A percentile compares a stretch with the other conserved stretches of the same genome.
Conservation (phyloP, 2,888 invertebrate genomes). For the Scrobipalpa costella region DNA sequence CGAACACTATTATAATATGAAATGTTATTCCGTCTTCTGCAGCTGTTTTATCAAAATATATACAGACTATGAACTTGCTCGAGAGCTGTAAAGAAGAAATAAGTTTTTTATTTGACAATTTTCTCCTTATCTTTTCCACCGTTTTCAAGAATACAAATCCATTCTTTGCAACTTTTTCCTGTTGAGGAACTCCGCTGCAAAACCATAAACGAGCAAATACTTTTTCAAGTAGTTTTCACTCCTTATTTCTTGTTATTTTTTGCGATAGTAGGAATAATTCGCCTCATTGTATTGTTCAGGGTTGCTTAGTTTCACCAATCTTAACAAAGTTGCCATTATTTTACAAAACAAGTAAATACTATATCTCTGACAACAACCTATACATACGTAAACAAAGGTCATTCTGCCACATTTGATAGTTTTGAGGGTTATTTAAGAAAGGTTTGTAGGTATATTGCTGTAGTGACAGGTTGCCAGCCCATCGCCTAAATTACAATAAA, state of each 20-base stretch:
- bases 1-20: too few species aligned
- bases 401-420: too few species aligned
- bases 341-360: not conserved
- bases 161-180: constrained; percentile 19
- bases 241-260: constrained; percentile 19
- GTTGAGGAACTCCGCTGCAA: constrained; percentile 18
- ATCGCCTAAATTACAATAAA: too few species aligned
- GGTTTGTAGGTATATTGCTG: too few species aligned
- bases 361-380: not conserved
- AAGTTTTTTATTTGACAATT: not conserved
- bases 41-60: too few species aligned
- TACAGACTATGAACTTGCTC: not conserved
- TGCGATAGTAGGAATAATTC: constrained; percentile 35
- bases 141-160: constrained; percentile 19
- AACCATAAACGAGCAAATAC: constrained; percentile 26
- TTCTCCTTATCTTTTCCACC: not conserved
- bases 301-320: not conserved
- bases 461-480: too few species aligned
- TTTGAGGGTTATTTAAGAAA: too few species aligned
- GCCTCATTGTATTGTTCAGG: constrained; percentile 31
- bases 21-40: too few species aligned
- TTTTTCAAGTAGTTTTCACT: constrained; percentile 25
- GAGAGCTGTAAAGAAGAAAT: not conserved
- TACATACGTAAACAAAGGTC: not conserved
- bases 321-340: not conserved